Base-by-base conservation (phyloP, 2,888 invertebrate genomes). In the Creontiades dilutus region DNA sequence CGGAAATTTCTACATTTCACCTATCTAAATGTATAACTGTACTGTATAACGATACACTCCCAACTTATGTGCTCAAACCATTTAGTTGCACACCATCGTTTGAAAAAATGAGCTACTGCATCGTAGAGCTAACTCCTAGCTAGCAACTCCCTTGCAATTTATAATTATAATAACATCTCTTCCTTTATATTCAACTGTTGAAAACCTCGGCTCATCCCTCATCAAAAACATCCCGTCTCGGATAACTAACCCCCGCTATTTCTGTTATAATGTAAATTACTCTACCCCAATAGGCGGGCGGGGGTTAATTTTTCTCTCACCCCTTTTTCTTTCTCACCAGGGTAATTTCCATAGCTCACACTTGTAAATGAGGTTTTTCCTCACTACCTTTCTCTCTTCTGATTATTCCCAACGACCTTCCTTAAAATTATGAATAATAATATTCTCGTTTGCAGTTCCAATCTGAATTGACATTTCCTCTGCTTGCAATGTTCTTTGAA, bases 331-430 rank as follows among this genome's bases (percentile, higher is more conserved):
- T n/a, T 80, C 46, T 1, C 46, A 19, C 80, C 37, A 80, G 13
- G 9, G 52, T 61, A 37, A 85, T 85, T 85, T 85, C 85, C 85
- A 85, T 85, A 85, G 85, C 85, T 85, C 85, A 85, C 85, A 85
- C 85, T 85, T 85, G 57, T 85, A 85, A 85, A 85, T 85, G 85
- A 85, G 85, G 52, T 47, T 85, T 55, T 47, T 61, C 85, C 55
- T 61, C 61, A 27, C 61, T 37, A 46, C 47, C 48, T 57, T 37
- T 28, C 28, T 61, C 85, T 61, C 85, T 61, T 23, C 85, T 85
- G 85, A 61, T 85, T 85, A 61, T 85, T 85, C 85, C 82, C 82
- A 48, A 82, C 48, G 82, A 82, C 82, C 23, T 85, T 85, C 82
- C 52, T 52, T 85, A 9, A 85, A 28, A 85, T 85, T 85, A 85